Base-by-base conservation (phyloP, 2,888 invertebrate species). In the Hirtodrosophila confusa region DNA sequence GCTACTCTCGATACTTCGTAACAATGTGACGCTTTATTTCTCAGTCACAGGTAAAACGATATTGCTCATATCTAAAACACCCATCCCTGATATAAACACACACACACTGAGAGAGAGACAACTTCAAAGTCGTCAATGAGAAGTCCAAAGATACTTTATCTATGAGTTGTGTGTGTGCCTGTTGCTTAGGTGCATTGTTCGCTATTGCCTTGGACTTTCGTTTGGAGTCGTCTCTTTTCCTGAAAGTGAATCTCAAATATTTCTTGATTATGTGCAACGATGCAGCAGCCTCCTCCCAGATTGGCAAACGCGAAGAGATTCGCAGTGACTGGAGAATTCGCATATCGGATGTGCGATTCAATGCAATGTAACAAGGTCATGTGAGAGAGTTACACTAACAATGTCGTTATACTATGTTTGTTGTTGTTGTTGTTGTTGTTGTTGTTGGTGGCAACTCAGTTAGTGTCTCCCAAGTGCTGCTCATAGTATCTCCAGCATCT, bases 171-270 rank as follows among this genome's bases (percentile, higher is more conserved):
- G 51, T 60, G 27, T 27, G 27, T 27, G 27, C 6, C 6, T 27
- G 27, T 27, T 4, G 5, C 41, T 50, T 35, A 41, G 12, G 48
- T 43, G 65, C 65, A 75, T 80, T 85, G 79, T 79, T 68, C 12
- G 64, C 62, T 71, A 49, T 67, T 75, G 60, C 43, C 29, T 69
- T 66, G 63, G 75, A 62, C 69, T 72, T 76, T 78, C 70, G 75
- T 76, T 79, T 71, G 74, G 56, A 56, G 50, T 45, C 50, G 56
- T 49, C 57, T 31, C 31, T 31, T 66, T 65, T 61, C 60, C 71
- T 70, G 76, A 84, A 86, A 84, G 86, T 86, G 86, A 84, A 84
- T 84, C 86, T 84, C 63, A 84, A 86, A 74, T 75, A 83, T 83
- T 80, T 86, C 73, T 77, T 77, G 80, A 80, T 76, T 76, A 77